These are phyloP conservation scores for Tolmerus cingulatus DNA, from an alignment of 2,888 invertebrate genomes.

Conservation along the genomic window DNA sequence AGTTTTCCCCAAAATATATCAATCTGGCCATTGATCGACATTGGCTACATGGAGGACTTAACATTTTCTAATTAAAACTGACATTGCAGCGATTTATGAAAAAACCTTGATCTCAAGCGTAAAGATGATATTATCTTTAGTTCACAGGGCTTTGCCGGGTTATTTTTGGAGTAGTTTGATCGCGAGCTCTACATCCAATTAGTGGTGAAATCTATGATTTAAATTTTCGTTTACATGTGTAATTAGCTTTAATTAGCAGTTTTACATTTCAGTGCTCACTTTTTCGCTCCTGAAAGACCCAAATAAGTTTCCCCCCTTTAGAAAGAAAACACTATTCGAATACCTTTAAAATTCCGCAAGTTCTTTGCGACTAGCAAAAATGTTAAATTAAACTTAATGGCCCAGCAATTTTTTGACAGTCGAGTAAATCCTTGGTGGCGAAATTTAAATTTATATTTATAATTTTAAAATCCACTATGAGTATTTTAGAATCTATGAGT, in stretches of 20 bases:
- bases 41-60: not conserved
- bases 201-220: not conserved
- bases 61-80: not conserved
- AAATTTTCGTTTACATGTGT: not conserved
- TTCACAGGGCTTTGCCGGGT: not conserved
- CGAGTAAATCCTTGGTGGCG: not conserved
- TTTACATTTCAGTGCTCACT: not conserved
- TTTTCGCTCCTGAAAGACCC: not conserved
- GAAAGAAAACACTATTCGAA: not conserved
- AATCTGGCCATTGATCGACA: not conserved
- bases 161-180: not conserved
- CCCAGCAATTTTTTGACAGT: not conserved
- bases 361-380: not conserved
- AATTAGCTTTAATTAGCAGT: not conserved
- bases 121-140: not conserved
- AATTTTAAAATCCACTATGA: not conserved
- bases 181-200: not conserved
- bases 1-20: not conserved
- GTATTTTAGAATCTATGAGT: not conserved
- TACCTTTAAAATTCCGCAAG: not conserved
- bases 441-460: not conserved
- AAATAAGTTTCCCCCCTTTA: not conserved
- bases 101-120: slow-evolving; percentile 15
- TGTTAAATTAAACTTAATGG: not conserved
- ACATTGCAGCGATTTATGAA: not conserved